Percentiles rank a stretch among this genome's conserved stretches.
Conservation (phyloP, 2,888 invertebrate species). For the Chymomyza caudatula region DNA sequence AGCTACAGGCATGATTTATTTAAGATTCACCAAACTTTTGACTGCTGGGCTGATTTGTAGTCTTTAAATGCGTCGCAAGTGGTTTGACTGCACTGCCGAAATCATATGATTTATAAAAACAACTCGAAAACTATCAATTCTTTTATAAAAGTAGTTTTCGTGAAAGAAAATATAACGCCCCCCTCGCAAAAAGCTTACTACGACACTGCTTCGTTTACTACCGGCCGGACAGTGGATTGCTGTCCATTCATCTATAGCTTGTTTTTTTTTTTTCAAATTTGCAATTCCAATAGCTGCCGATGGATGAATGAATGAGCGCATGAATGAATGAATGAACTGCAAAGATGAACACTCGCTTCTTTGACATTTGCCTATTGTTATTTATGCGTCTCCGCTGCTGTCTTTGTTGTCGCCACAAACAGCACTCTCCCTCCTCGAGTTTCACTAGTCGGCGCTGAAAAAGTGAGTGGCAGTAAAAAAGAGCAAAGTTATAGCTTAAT, state of each 20-base stretch:
- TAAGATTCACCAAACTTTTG: too few species aligned
- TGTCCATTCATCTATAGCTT: constrained; percentile 2
- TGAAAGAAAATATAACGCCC: too few species aligned
- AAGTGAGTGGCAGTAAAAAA: background rate
- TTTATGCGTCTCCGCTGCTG: constrained; percentile 39
- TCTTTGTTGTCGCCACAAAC: background rate
- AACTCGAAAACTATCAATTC: too few species aligned
- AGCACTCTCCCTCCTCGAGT: too few species aligned
- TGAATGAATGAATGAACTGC: background rate
- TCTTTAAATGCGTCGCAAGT: too few species aligned
- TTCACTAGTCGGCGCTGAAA: background rate
- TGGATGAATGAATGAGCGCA: background rate
- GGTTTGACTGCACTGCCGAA: too few species aligned
- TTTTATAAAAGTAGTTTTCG: too few species aligned
- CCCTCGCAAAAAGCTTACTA: too few species aligned
- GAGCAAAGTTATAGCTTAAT: constrained; percentile 52
- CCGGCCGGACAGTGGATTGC: constrained; percentile 3
- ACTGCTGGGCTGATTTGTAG: too few species aligned
- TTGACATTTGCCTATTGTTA: constrained; percentile 38
- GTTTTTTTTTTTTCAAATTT: constrained; percentile 26
- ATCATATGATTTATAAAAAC: too few species aligned
- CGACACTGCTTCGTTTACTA: background rate
- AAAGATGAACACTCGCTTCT: background rate
- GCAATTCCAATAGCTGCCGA: constrained; percentile 38
- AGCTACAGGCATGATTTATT: too few species aligned